phyloP scores from a whole-genome alignment of 1,140 invertebrate species.

The Rhyacophila brunnea region DNA sequence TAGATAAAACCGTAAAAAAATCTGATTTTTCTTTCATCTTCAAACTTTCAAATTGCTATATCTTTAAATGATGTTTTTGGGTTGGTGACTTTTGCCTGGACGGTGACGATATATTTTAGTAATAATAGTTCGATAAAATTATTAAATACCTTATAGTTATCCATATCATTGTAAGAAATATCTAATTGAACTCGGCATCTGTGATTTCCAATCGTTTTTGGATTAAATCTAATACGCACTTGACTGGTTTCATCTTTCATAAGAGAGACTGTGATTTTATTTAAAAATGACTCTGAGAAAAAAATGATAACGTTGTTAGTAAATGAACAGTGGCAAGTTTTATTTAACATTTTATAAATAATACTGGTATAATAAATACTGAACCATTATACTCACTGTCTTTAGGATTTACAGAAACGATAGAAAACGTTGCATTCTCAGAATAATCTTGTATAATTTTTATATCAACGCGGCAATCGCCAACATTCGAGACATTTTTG shows the following conservation, averaged over 20 bases:
- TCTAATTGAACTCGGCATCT: conserved; percentile 6
- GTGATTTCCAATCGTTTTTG: not conserved
- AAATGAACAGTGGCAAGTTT: not conserved
- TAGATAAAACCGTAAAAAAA: too few relatives aligned
- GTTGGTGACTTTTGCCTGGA: too few relatives aligned
- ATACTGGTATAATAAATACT: not conserved
- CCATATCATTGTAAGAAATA: conserved; percentile 2
- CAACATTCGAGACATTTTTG: conserved; percentile 5
- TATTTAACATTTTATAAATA: not conserved
- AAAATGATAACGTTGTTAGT: not conserved
- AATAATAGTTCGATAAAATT: not conserved
- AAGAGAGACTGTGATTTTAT: conserved; percentile 5
- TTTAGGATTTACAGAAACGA: not conserved
- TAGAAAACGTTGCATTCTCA: not conserved
- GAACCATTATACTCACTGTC: not conserved
- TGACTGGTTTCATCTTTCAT: not conserved
- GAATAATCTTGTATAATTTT: not conserved
- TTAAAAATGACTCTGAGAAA: conserved; percentile 9
- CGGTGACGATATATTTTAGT: not conserved
- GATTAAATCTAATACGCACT: conserved; percentile 8
- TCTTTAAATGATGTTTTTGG: too few relatives aligned
- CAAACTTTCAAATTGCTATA: too few relatives aligned
- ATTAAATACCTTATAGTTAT: conserved; percentile 6
- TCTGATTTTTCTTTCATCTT: too few relatives aligned
- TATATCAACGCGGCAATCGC: not conserved